Base-by-base conservation (phyloP, 2,888 invertebrate genomes). In the Acanthosepion pharaonis region DNA sequence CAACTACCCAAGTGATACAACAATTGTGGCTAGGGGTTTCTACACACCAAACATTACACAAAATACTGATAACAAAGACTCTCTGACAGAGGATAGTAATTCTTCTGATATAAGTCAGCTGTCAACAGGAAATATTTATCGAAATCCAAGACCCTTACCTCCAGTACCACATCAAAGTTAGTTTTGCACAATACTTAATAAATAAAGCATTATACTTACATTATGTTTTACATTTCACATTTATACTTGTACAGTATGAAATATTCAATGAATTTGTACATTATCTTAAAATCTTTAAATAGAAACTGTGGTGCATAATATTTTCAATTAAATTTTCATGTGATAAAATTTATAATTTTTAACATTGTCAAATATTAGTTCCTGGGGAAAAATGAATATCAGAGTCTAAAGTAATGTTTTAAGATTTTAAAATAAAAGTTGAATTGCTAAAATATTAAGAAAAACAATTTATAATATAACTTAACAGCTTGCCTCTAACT, bases 1-100 rank as follows among this genome's bases (percentile, higher is more conserved):
- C 78, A 78, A 78, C n/a, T 78, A 78, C n/a, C 78, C 78, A 78
- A 78, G 78, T 78, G 78, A 78, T 78, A 78, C 78, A 78, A 78
- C 78, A n/a, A 78, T 78, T 78, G 78, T 78, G 33, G 78, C 78
- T 15, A 78, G 78, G 11, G 78, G 78, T 5, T 78, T 78, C n/a
- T 78, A 78, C 11, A 78, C 78, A 78, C 78, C 78, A 78, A 78
- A n/a, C 78, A n/a, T 78, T 78, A n/a, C 78, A 78, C 78, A 78
- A 78, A 78, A 78, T 15, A 78, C 5, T 78, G 78, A 78, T 15
- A 78, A 78, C 78, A 78, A 78, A 78, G 78, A 78, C n/a, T 78
- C 78, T 78, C 15, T 78, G 78, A n/a, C 78, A 78, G 78, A 78
- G n/a, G 78, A 78, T 78, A 78, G 78, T 78, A 78, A 78, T 15